phyloP scores from a whole-genome alignment of 2,113 vertebrate genomes.

The Hepsetus odoe region DNA sequence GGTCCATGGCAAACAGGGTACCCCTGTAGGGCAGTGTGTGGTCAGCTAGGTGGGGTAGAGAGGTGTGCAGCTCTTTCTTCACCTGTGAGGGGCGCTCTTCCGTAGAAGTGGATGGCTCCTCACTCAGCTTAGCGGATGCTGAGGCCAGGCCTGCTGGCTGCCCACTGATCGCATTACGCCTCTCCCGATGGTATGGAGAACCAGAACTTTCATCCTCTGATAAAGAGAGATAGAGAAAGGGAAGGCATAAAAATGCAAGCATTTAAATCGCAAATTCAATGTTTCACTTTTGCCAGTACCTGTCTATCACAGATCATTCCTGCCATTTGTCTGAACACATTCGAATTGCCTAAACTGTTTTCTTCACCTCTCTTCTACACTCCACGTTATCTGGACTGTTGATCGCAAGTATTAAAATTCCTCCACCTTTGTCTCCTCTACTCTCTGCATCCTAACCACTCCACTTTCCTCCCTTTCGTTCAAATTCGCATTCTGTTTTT shows the following conservation, averaged over 20 bases:
- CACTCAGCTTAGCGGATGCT: slow-evolving; percentile 83
- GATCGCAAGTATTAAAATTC: too few species aligned
- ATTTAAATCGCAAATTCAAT: too few species aligned
- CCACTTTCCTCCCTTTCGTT: too few species aligned
- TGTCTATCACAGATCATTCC: too few species aligned
- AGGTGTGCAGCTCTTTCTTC: slow-evolving; percentile 94
- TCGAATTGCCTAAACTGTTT: too few species aligned
- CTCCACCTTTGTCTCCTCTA: too few species aligned
- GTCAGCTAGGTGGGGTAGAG: slow-evolving; percentile 88
- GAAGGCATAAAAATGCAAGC: neutral
- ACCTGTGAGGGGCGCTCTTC: slow-evolving; percentile 92
- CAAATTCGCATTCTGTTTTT: too few species aligned
- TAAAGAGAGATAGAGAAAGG: slow-evolving; percentile 27
- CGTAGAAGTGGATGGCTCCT: slow-evolving; percentile 95
- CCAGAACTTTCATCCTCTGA: slow-evolving; percentile 93
- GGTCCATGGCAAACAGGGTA: slow-evolving; percentile 93
- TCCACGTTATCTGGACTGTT: too few species aligned
- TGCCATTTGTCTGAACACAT: too few species aligned
- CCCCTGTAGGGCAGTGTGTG: slow-evolving; percentile 90
- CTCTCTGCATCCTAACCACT: too few species aligned
- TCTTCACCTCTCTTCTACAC: too few species aligned
- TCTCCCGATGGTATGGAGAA: slow-evolving; percentile 90
- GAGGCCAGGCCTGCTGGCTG: slow-evolving; percentile 78
- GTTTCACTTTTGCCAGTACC: too few species aligned
- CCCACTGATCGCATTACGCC: slow-evolving; percentile 90